Base-by-base conservation (phyloP, 2,113 vertebrate species). In the Hiodon alosoides region DNA sequence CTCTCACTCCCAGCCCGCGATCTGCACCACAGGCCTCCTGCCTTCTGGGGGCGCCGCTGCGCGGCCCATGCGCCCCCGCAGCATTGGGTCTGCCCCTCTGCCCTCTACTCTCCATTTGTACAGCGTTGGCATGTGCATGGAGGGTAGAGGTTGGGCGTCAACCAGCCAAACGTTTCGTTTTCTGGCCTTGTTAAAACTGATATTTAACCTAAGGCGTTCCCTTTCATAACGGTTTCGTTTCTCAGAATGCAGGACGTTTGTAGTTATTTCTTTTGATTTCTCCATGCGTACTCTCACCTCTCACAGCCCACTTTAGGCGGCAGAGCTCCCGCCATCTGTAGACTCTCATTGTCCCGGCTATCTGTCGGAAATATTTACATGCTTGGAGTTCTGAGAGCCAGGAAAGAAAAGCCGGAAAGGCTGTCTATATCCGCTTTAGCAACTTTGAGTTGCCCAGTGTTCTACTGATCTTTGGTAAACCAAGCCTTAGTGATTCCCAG, bases 41-140 rank as follows among this genome's bases (percentile, higher is more conserved):
- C 88, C 91, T 86, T 83, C 90, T 85, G 92, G 93, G 76, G 89
- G 89, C 78, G 89, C 87, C 79, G 82, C 83, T 8, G 85, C 86
- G 86, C 86, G 71, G 77, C 79, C 80, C 71, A 89, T 87, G 80
- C 87, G 83, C 75, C 79, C 91, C 79, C 90, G 92, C 81, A 95
- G 93, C 91, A 91, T 88, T 66, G 94, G 95, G 95, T 98, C n/a
- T 97, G 85, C 82, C 78, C 72, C 79, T 71, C 76, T 46, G 7
- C 87, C 86, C 85, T 81, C 87, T 60, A 46, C 31, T 66, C 62
- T 31, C 50, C 16, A 52, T 74, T 73, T 66, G 73, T 1, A 46
- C 78, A 69, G 71, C 80, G 61, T 9, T 60, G 65, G 62, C 50
- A n/a, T 52, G 16, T 52, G 55, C 46, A 31, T 74, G 17, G 64